Base-by-base conservation (phyloP, 2,888 invertebrate genomes). In the Tetragonula carbonaria region DNA sequence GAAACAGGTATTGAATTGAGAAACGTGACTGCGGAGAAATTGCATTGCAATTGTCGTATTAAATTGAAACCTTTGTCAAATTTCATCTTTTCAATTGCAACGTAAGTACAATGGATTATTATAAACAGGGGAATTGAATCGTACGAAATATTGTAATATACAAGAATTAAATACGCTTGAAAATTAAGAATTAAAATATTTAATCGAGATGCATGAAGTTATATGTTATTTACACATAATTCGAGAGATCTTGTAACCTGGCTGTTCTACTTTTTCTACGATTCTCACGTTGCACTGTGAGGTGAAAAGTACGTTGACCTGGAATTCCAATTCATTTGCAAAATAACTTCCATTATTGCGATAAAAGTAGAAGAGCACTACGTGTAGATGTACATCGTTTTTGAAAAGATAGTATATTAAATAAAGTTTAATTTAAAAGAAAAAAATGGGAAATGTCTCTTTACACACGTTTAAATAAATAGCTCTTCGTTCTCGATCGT, bases 401-500 rank as follows among this genome's bases (percentile, higher is more conserved):
- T 59, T 14, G 45, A 45, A 45, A 45, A 45, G 45, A 11, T 45
- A 45, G 45, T 8, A 8, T 13, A 59, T 59, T 59, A 8, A 59
- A n/a, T 2, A n/a, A 5, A 2, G 2, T n/a, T 51, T 2, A 21
- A 33, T n/a, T n/a, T 16, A 18, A 55, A 45, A 51, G 28, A 14
- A 21, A 21, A 38, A 23, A 23, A 23, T 23, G 28, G 5, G 13
- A 50, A 53, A 72, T 6, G 6, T 57, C 38, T 62, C 63, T 23
- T 23, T 23, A 23, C 23, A 23, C 23, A 23, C 23, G 23, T 38
- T 53, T 63, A 73, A 83, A 76, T 84, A 77, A 85, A 80, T 84
- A 77, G 33, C 59, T 55, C 21, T 65, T 75, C 65, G 78, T 28
- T 45, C 62, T 55, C 76, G 66, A 21, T 55, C 38, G 50, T 55